phyloP scores from a whole-genome alignment of 2,113 vertebrate species.

The Leucoraja erinaceus region DNA sequence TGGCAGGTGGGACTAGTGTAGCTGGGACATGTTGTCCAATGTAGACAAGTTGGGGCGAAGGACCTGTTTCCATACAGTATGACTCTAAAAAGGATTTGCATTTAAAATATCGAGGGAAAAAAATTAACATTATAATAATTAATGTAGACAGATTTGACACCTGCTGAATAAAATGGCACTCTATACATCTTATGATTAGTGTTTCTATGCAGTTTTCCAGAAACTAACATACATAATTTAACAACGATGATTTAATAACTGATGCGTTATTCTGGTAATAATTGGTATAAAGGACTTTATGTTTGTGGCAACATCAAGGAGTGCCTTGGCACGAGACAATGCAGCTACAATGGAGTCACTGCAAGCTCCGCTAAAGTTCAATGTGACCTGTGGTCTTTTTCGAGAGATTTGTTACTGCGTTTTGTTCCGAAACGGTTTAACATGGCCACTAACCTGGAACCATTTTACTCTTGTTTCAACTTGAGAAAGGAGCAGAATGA shows the following conservation, averaged over 20 bases:
- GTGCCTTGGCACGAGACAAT: not conserved
- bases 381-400: not conserved
- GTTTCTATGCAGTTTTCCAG: not conserved
- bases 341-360: not conserved
- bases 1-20: too few species aligned
- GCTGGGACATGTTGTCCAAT: too few species aligned
- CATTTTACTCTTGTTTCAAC: conserved; percentile 19
- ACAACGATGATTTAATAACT: not conserved
- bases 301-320: not conserved
- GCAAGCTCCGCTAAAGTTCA: not conserved
- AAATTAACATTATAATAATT: conserved; percentile 17
- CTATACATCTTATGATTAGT: conserved; percentile 1
- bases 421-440: not conserved
- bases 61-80: too few species aligned
- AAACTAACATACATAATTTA: not conserved
- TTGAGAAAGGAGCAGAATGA: not conserved
- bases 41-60: too few species aligned
- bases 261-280: conserved; percentile 13
- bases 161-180: not conserved
- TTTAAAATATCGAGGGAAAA: too few species aligned
- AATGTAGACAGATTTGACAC: conserved; percentile 20
- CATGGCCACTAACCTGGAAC: not conserved
- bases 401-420: not conserved
- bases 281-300: not conserved
- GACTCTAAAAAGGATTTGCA: too few species aligned